Evolutionary conservation across 2,888 invertebrate genomes (phyloP).

Genomic region (Rhogogaster chlorosoma): DNA sequence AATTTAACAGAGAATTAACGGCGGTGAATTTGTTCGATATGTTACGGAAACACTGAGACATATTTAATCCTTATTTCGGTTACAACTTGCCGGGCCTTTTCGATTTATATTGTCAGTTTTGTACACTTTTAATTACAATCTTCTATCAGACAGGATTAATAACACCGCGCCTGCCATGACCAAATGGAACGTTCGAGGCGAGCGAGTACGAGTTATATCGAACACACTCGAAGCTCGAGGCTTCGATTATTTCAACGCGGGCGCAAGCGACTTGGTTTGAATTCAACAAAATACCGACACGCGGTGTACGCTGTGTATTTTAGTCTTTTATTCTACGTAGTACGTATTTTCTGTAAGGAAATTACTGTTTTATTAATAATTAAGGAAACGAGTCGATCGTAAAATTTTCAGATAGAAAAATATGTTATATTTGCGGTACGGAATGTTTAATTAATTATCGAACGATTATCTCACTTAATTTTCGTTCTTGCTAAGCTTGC

Average conservation of each 20-base stretch:
- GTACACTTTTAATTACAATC: background rate
- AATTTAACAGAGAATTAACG: constrained; percentile 79
- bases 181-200: constrained; percentile 19
- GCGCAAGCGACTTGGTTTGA: background rate
- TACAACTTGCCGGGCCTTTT: background rate
- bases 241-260: background rate
- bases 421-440: background rate
- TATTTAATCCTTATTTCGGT: constrained; percentile 65
- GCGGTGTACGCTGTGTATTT: background rate
- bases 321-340: background rate
- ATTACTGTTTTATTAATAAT: background rate
- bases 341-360: background rate
- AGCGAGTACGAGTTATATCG: background rate
- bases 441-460: background rate
- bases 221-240: background rate
- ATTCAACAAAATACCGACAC: background rate
- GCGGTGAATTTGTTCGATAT: constrained; percentile 81
- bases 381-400: background rate
- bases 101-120: background rate
- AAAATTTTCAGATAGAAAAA: background rate
- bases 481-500: background rate
- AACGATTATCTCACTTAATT: background rate
- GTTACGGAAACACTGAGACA: constrained; percentile 82
- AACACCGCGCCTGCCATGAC: constrained; percentile 38
- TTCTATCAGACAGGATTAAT: background rate